Evolutionary conservation across 2,797 vertebrate species (phyloP).

Genomic region (Sciurus carolinensis): DNA sequence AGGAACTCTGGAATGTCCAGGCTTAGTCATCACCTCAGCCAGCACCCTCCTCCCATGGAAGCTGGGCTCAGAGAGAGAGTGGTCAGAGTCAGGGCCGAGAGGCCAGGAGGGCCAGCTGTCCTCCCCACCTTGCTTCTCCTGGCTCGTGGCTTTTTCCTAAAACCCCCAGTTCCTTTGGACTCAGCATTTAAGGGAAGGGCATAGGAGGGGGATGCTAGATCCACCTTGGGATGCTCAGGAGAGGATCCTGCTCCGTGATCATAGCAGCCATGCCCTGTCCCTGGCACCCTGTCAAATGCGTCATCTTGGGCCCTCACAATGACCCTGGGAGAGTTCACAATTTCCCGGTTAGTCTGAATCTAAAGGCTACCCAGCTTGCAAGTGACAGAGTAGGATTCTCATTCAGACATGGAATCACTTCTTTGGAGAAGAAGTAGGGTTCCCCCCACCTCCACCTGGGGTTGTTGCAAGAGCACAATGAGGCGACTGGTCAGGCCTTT

Average conservation of each 20-base stretch:
- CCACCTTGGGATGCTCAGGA: background rate
- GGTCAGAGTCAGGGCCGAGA: background rate
- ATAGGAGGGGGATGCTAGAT: background rate
- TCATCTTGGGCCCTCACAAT: background rate
- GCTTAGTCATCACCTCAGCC: slow-evolving; percentile 39
- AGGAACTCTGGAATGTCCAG: background rate
- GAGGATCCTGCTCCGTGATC: background rate
- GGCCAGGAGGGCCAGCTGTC: background rate
- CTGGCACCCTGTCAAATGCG: background rate
- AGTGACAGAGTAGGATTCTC: background rate
- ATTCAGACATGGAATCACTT: background rate
- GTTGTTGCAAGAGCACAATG: background rate
- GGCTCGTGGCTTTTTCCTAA: background rate
- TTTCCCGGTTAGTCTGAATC: background rate
- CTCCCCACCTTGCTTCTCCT: fast-evolving
- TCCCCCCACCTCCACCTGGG: fast-evolving
- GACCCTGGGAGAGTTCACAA: background rate
- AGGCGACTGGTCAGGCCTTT: background rate
- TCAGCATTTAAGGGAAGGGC: background rate
- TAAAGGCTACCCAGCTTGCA: background rate
- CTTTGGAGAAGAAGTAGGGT: background rate
- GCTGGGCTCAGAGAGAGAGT: background rate
- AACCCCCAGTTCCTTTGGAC: background rate
- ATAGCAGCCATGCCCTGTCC: too few species aligned
- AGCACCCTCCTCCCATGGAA: slow-evolving; percentile 1